Evolutionary conservation across 92 coral and sea anemone genomes (phyloP).

Genomic region (Heliopora coerulea): DNA sequence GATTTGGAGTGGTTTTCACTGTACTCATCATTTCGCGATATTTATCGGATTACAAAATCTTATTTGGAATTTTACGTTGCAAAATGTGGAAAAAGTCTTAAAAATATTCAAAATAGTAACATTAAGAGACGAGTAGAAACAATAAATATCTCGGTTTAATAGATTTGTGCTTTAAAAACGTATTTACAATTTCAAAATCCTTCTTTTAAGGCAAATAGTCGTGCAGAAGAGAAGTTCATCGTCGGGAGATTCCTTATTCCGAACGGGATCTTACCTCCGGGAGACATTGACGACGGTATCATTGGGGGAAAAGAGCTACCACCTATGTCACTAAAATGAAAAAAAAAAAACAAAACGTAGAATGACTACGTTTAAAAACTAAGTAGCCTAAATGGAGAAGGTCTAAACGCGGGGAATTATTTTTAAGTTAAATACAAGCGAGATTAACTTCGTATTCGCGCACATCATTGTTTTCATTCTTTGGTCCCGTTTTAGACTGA

Average conservation of each 20-base stretch:
- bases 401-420: too few relatives aligned
- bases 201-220: background rate
- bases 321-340: slow-evolving; percentile 29
- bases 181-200: background rate
- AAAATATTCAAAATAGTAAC: too few relatives aligned
- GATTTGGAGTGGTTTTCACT: too few relatives aligned
- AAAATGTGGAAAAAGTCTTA: too few relatives aligned
- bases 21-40: too few relatives aligned
- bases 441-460: too few relatives aligned
- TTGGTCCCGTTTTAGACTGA: too few relatives aligned
- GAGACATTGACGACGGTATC: slow-evolving; percentile 21
- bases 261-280: slow-evolving; percentile 33
- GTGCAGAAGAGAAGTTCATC: background rate
- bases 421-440: too few relatives aligned
- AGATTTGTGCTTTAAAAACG: background rate
- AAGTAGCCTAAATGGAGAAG: too few relatives aligned
- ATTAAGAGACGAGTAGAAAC: background rate
- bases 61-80: too few relatives aligned
- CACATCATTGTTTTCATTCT: too few relatives aligned
- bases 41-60: too few relatives aligned
- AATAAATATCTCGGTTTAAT: background rate
- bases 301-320: slow-evolving; percentile 35
- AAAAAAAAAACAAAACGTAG: background rate
- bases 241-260: background rate
- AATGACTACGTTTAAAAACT: background rate